Evolutionary conservation across 2,888 invertebrate genomes (phyloP).

Genomic region (Ornithoptera priamus): DNA sequence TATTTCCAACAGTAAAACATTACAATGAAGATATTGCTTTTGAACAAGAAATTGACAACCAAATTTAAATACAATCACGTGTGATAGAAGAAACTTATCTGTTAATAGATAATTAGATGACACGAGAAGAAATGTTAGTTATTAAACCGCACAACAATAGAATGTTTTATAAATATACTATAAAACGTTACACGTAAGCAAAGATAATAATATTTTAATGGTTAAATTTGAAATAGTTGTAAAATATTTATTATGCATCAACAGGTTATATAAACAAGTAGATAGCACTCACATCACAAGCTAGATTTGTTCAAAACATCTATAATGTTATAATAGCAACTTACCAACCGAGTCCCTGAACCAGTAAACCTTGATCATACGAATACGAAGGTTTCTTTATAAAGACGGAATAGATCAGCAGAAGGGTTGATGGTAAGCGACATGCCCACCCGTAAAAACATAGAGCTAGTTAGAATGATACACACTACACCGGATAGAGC

Average conservation of each 20-base stretch:
- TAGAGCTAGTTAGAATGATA: too few relatives aligned
- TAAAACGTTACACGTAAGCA: conserved; percentile 58
- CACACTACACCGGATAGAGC: too few relatives aligned
- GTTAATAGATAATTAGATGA: conserved; percentile 41
- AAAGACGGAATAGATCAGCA: too few relatives aligned
- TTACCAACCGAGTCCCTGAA: conserved; percentile 10
- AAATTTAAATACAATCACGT: conserved; percentile 58
- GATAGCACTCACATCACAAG: conserved; percentile 53
- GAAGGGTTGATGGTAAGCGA: too few relatives aligned
- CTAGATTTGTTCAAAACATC: conserved; percentile 51
- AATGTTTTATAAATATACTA: conserved; percentile 32
- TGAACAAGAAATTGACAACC: conserved; percentile 55
- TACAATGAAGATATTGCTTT: conserved; percentile 57
- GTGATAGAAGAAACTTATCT: conserved; percentile 60
- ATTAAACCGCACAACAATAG: conserved; percentile 32
- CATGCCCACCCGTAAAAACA: too few relatives aligned
- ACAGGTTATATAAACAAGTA: conserved; percentile 58
- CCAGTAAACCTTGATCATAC: not conserved
- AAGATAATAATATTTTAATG: conserved; percentile 57
- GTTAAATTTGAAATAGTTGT: conserved; percentile 44
- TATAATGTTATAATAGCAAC: conserved; percentile 35
- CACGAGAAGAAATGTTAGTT: conserved; percentile 39
- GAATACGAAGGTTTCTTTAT: too few relatives aligned
- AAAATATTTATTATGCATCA: conserved; percentile 73
- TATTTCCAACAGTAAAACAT: conserved; percentile 28